Base-by-base conservation (phyloP, 2,797 vertebrate species). In the Macrochelys suwanniensis region DNA sequence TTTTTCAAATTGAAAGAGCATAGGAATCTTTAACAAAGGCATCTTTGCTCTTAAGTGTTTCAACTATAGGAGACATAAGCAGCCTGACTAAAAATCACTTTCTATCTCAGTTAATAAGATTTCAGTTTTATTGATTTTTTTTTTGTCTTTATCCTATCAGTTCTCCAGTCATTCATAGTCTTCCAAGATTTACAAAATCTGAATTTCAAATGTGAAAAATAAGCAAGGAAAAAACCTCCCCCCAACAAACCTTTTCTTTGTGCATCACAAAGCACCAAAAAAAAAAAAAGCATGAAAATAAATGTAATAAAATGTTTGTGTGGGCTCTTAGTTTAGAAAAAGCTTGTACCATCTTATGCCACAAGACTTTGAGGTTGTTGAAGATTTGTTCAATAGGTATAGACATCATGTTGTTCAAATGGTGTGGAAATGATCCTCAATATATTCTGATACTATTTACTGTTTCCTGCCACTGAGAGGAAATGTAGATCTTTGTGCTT, bases 321-420 rank as follows among this genome's bases (percentile, higher is more conserved):
- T 65, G 28, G 93, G 13, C 13, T 21, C 50, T 86, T 42, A 42
- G 37, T 42, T 42, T 42, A 42, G 37, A 42, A 42, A 42, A 42
- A 42, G 37, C 37, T 42, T 42, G 37, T 42, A 42, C 37, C 37
- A 8, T 57, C 3, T 3, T 95, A 88, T 19, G 4, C 2, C 59
- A 25, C 5, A 16, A 84, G 51, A 7, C 33, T 3, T 0, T 68
- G 74, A 78, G n/a, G 23, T 49, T 77, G 65, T 1, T 78, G 26
- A n/a, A 80, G 51, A 0, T 51, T 1, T 1, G 2, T 59, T 53
- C 61, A 47, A 0, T 56, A 57, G 23, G 23, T 82, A 42, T 45
- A 3, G 45, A 1, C 26, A 45, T n/a, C 56, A 6, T 19, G 1
- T 13, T 47, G 16, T 37, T 77, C 11, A 2, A 3, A 9, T 94